Base-by-base conservation (phyloP, 2,888 invertebrate species). In the Deilephila elpenor region DNA sequence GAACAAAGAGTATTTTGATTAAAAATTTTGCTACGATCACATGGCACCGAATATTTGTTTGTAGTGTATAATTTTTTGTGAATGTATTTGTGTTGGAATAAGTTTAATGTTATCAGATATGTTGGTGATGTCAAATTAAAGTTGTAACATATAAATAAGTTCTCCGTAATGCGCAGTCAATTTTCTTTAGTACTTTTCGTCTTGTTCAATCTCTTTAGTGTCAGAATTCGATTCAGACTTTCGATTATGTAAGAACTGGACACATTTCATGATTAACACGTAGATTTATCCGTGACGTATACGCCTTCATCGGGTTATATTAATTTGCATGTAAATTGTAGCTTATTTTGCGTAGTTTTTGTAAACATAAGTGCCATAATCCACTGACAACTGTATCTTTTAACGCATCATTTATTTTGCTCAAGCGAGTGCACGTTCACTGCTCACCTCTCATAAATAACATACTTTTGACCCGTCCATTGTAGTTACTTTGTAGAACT, bases 401-500 rank as follows among this genome's bases (percentile, higher is more conserved):
- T 79, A 70, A 78, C 80, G 74, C 75, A 76, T 78, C 77, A 80
- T 80, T 77, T 84, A 82, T 82, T 88, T 91, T 89, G 89, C 89
- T 91, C 89, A 89, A 91, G 79, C 77, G 78, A 78, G 74, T 78
- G 79, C 73, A 78, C 77, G 77, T 78, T 79, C 76, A 37, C 37
- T 37, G 37, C 79, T 77, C 56, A 74, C 76, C 73, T 77, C 29
- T 67, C 67, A 67, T 51, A 17, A n/a, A 56, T 56, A 71, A 75
- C 73, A 78, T 83, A 82, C 80, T 80, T 86, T 80, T 79, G 83
- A 84, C 91, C 91, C 90, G 91, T 91, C 91, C 93, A 92, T 72
- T 70, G 20, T 72, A 74, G 70, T 51, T 61, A 62, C 71, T 73
- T 71, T 86, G 76, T 90, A 88, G 85, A 86, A 82, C 80, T 82